Base-by-base conservation (phyloP, 2,888 invertebrate genomes). In the Chloroclysta siterata region DNA sequence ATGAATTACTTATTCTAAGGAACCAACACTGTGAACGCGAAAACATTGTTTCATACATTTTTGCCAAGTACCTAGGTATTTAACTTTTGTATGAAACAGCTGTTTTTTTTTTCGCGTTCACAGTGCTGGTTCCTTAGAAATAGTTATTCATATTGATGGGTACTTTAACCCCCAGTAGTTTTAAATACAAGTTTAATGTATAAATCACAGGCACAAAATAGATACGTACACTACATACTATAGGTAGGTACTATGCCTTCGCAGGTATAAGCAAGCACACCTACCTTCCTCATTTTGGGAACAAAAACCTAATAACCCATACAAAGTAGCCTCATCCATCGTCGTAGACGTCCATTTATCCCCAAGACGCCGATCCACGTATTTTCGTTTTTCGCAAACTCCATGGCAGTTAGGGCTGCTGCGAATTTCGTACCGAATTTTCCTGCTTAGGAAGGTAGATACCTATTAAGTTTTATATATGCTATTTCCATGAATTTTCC, bases 281-380 rank as follows among this genome's bases (percentile, higher is more conserved):
- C 50, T 50, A 60, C 53, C 61, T 63, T 51, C 54, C 64, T 66
- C 53, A 55, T 62, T 65, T 60, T 53, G 57, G 33, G 57, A 64
- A 72, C 66, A 70, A 69, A 69, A 70, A 70, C 68, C 65, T 68
- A 72, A 72, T 69, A 72, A 68, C 67, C 70, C 67, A 72, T 70
- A 68, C 67, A 67, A 60, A 72, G 68, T 64, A 67, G 65, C 56
- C 56, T 61, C 70, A 72, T 72, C 69, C 69, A 72, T 72, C 70
- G 65, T 68, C 63, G 65, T 53, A 68, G 69, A 69, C 69, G 66
- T 70, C 62, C 69, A 70, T 72, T 72, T 72, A 72, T 72, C 63
- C 72, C 70, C 70, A 60, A 62, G 68, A 52, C 68, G 62, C 70
- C 68, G 60, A 70, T 70, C 66, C 68, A 69, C 66, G 65, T 67